These are phyloP conservation scores for Ectemnius lituratus DNA, from an alignment of 2,888 invertebrate genomes.

Conservation along the genomic window DNA sequence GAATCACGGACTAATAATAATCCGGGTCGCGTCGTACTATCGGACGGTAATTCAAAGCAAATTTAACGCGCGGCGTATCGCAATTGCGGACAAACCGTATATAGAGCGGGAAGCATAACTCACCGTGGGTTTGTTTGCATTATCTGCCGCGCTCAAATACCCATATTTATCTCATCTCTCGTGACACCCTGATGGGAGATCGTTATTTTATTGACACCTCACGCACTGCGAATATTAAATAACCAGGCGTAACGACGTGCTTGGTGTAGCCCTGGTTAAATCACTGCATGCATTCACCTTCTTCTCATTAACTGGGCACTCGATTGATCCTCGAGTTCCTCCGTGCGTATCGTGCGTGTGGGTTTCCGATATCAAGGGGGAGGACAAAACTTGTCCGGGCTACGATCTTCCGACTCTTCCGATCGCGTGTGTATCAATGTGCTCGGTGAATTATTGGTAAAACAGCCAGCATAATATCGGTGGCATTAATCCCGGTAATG, in stretches of 20 bases:
- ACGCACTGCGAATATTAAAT: constrained; percentile 57
- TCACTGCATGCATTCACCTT: constrained; percentile 15
- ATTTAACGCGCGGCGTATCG: constrained; percentile 72
- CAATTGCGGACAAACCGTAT: constrained; percentile 66
- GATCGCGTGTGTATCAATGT: constrained; percentile 52
- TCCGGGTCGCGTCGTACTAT: constrained; percentile 66
- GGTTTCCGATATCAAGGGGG: neutral
- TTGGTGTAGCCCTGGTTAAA: constrained; percentile 11
- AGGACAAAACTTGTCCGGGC: constrained; percentile 50
- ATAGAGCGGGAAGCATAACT: constrained; percentile 71
- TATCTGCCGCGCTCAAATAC: constrained; percentile 73
- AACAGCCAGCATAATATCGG: constrained; percentile 64
- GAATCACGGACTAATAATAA: constrained; percentile 72
- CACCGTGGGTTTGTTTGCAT: constrained; percentile 74
- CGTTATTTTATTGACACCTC: constrained; percentile 70
- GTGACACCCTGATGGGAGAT: constrained; percentile 64
- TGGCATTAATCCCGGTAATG: constrained; percentile 72
- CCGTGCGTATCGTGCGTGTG: too few species aligned
- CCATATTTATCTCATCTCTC: constrained; percentile 74
- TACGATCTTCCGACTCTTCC: constrained; percentile 47
- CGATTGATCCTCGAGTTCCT: neutral
- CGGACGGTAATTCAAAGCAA: constrained; percentile 71
- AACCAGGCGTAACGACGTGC: constrained; percentile 35
- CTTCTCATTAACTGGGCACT: neutral
- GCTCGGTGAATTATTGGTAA: constrained; percentile 62